phyloP scores from a whole-genome alignment of 2,797 vertebrate species.

The Catostomus latipinnis region DNA sequence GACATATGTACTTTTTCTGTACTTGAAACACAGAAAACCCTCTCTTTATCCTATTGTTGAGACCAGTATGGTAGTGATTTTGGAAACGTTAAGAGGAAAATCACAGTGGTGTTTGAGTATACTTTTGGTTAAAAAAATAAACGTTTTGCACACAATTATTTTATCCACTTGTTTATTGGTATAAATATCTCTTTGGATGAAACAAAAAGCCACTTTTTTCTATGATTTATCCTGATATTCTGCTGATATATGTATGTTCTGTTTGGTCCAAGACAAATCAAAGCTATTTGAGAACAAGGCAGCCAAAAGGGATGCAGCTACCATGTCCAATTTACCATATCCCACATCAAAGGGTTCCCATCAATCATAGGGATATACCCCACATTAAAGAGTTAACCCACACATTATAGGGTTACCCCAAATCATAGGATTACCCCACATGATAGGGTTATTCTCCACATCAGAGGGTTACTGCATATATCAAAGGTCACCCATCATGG shows the following conservation, averaged over 20 bases:
- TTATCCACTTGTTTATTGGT: conserved; percentile 14
- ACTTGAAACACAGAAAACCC: conserved; percentile 5
- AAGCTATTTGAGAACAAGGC: too few species aligned
- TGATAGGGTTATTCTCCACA: too few species aligned
- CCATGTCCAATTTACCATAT: too few species aligned
- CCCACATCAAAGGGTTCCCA: too few species aligned
- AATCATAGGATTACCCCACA: too few species aligned
- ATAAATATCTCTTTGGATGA: neutral
- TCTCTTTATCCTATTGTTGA: conserved; percentile 18
- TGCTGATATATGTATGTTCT: neutral
- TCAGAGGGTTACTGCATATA: too few species aligned
- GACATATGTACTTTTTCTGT: neutral
- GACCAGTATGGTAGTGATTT: neutral
- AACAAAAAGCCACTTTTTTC: neutral
- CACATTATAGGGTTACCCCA: too few species aligned
- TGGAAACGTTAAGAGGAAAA: conserved; percentile 16
- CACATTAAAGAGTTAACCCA: too few species aligned
- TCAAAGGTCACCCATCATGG: too few species aligned
- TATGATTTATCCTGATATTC: neutral
- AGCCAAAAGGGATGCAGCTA: too few species aligned
- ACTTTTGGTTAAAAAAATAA: conserved; percentile 29
- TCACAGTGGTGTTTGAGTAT: conserved; percentile 6
- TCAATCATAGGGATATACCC: too few species aligned
- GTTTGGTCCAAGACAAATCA: neutral
- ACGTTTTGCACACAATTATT: neutral